Base-by-base conservation (phyloP, 2,888 invertebrate genomes). In the Clepsis dumicolana region DNA sequence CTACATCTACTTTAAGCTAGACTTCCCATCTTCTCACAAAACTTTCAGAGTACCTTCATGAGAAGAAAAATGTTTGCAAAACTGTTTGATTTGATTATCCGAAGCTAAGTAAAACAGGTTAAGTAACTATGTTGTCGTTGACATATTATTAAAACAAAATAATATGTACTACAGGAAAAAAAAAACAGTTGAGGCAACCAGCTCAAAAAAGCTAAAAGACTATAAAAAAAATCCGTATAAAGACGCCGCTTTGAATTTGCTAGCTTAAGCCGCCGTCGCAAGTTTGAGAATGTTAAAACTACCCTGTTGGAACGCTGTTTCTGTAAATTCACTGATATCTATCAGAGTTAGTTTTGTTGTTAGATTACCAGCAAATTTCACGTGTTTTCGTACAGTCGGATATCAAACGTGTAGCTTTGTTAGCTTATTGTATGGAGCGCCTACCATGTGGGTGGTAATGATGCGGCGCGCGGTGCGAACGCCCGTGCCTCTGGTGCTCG, bases 401-500 rank as follows among this genome's bases (percentile, higher is more conserved):
- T 56, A 66, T 44, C 25, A 66, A 57, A 57, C 4, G 29, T 68
- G 63, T 70, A 41, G 44, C 56, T 53, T 64, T 44, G 24, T 62
- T 72, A 77, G 74, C 71, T 74, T 64, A 63, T 52, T 48, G 50
- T 62, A 73, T 75, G 73, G 73, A 52, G 70, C 74, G 78, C 92
- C 86, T 89, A 94, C 93, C 93, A 86, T 93, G 89, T 56, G 90
- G 90, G 70, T 93, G 90, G 78, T 93, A 93, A 77, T 91, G 89
- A 73, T 93, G 91, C 14, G 93, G 91, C 72, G 91, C 86, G 73
- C 93, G 84, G 69, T 94, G 93, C 77, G 94, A 90, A 81, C 94
- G 91, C 80, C 94, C 90, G 89, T 97, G 97, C 79, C 95, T 94
- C 75, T 95, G 95, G 85, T 97, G 97, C 84, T 97, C 97, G 88